These are phyloP conservation scores for Phthorimaea operculella DNA, from an alignment of 1,140 invertebrate species.

Conservation along the genomic window DNA sequence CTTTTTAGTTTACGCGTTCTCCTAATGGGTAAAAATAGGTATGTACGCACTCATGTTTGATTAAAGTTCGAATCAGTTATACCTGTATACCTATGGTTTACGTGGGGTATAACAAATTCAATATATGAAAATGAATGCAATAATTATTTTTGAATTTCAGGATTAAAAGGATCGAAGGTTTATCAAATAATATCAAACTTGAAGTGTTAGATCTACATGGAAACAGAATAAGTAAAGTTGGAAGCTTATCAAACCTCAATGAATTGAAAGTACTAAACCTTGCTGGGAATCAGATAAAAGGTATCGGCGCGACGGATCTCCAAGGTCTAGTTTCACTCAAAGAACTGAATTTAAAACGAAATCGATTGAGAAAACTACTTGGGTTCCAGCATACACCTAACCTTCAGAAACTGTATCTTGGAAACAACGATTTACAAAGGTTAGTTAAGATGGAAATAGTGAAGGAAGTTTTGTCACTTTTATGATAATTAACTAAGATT, in stretches of 20 bases:
- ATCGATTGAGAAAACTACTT: constrained; percentile 81
- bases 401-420: constrained; percentile 84
- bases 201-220: constrained; percentile 94
- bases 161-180: constrained; percentile 80
- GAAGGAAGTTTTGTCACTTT: constrained; percentile 4
- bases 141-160: constrained; percentile 52
- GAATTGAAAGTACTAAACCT: constrained; percentile 91
- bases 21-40: constrained; percentile 89
- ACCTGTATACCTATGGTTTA: too few relatives aligned
- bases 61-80: not conserved
- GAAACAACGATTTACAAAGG: constrained; percentile 87
- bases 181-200: constrained; percentile 76
- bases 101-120: too few relatives aligned
- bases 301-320: constrained; percentile 78
- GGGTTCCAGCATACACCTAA: constrained; percentile 85
- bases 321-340: constrained; percentile 79
- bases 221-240: constrained; percentile 79
- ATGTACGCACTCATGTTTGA: constrained; percentile 8
- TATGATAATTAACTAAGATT: not conserved
- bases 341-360: constrained; percentile 89
- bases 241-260: constrained; percentile 68
- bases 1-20: constrained; percentile 84
- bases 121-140: too few relatives aligned
- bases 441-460: constrained; percentile 45
- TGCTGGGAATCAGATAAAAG: constrained; percentile 87